A percentile compares a stretch with the other conserved stretches of the same genome.
These are phyloP conservation scores for Orientallactaga bullata DNA, from an alignment of 2,113 vertebrate species.

Conservation along the genomic window DNA sequence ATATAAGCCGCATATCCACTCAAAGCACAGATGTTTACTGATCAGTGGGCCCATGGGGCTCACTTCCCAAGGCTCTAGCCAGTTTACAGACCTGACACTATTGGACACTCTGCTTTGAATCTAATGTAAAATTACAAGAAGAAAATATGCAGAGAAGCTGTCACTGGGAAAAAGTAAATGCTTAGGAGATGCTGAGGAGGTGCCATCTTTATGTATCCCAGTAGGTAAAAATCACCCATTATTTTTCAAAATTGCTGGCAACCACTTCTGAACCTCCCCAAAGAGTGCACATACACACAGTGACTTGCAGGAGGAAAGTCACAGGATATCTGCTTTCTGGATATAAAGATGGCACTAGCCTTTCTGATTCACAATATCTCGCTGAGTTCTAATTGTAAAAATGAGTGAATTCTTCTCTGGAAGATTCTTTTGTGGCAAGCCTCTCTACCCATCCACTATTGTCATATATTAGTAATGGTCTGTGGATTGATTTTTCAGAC, in stretches of 20 bases:
- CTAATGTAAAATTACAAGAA: not conserved
- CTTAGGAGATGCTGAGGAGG: not conserved
- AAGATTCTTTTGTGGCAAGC: not conserved
- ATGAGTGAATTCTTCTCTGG: fast-evolving
- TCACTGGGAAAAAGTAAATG: not conserved
- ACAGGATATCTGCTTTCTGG: not conserved
- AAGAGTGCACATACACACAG: not conserved
- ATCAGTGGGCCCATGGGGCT: not conserved
- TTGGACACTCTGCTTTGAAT: not conserved
- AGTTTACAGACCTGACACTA: not conserved
- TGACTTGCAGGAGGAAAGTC: not conserved
- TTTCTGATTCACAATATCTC: not conserved
- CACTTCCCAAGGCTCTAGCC: not conserved
- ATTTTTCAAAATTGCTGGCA: not conserved
- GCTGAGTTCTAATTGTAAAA: not conserved
- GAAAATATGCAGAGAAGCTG: not conserved
- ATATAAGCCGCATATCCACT: no score
- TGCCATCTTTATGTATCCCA: not conserved
- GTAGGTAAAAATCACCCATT: not conserved
- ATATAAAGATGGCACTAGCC: fast-evolving
- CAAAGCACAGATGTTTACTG: not conserved
- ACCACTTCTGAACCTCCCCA: not conserved
- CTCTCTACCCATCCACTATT: fast-evolving
- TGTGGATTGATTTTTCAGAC: not conserved
- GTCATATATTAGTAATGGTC: not conserved